A percentile compares a stretch with the other conserved stretches of the same genome.
Evolutionary conservation across 1,140 invertebrate species (phyloP).

Genomic region (Zaprionus taronus): DNA sequence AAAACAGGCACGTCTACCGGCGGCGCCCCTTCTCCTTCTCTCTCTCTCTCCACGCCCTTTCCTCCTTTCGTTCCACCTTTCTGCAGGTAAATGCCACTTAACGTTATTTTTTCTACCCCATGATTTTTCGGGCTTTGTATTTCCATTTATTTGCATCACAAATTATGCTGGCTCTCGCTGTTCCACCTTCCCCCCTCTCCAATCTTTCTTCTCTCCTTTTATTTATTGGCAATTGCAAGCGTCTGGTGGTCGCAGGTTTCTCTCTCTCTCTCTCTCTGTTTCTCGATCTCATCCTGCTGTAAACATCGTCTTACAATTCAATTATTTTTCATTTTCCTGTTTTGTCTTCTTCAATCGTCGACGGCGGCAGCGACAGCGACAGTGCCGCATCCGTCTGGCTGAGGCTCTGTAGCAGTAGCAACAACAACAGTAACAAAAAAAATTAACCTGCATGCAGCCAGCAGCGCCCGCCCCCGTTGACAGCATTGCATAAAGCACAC

Average conservation of each 20-base stretch:
- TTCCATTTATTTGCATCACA: conserved; percentile 73
- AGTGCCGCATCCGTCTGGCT: conserved; percentile 52
- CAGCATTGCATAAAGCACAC: conserved; percentile 70
- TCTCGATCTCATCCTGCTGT: conserved; percentile 33
- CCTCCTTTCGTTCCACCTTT: background rate
- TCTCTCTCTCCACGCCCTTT: conserved; percentile 5
- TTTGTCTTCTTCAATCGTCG: conserved; percentile 71
- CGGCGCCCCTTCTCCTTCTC: background rate
- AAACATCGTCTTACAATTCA: conserved; percentile 75
- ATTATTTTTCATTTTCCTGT: conserved; percentile 80
- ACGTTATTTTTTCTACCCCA: conserved; percentile 61
- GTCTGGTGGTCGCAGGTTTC: conserved; percentile 56
- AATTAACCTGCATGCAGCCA: conserved; percentile 73
- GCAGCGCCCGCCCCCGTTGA: conserved; percentile 59
- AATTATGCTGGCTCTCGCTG: conserved; percentile 59
- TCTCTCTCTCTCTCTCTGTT: conserved; percentile 17
- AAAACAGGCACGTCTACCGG: conserved; percentile 70
- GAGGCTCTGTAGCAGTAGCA: background rate
- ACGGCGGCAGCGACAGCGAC: conserved; percentile 15
- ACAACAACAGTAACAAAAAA: conserved; percentile 37
- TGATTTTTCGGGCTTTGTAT: conserved; percentile 67
- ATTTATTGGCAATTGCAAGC: conserved; percentile 75
- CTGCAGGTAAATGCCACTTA: conserved; percentile 73
- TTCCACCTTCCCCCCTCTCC: conserved; percentile 27
- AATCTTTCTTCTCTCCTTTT: conserved; percentile 54